Base-by-base conservation (phyloP, 2,888 invertebrate genomes). In the Eupithecia vulgata region DNA sequence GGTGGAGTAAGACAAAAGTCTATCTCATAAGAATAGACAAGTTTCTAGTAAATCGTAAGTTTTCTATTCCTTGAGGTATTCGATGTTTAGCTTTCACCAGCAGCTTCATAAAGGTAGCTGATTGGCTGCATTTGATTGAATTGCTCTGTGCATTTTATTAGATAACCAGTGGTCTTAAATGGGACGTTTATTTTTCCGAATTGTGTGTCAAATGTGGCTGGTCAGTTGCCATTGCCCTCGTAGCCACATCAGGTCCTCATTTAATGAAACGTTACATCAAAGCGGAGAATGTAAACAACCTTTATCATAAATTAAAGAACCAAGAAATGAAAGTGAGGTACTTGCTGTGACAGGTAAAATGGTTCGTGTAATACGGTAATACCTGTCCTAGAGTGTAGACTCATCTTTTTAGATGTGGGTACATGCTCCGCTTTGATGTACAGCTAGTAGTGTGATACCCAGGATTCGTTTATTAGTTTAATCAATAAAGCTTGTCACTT, bases 401-500 rank as follows among this genome's bases (percentile, higher is more conserved):
- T 52, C 21, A 21, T 52, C 52, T n/a, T 21, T 25, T 25, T 25
- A 57, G 57, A 5, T 12, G 25, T 57, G 1, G 6, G 61, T 61
- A 34, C 61, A 34, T 61, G 8, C 3, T 64, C 35, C 62, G n/a
- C 62, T 64, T 64, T 35, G 62, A 34, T n/a, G n/a, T n/a, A 64
- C n/a, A 21, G 48, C 48, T 64, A n/a, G 1, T 15, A 62, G 75
- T 68, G 68, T 70, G 66, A 73, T 42, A 68, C 64, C 59, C 72
- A 74, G 67, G 67, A 73, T 76, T 80, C 77, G 70, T 74, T 70
- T 76, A 77, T 77, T 82, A 81, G 78, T 73, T 79, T 80, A 71
- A 76, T 81, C 81, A 76, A 70, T 68, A 79, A 79, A 75, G 86
- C 87, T 86, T 86, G 80, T 85, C 85, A 83, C 80, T 82, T 81